Conservation (phyloP, 2,888 invertebrate species). For the Tetragonula carbonaria region DNA sequence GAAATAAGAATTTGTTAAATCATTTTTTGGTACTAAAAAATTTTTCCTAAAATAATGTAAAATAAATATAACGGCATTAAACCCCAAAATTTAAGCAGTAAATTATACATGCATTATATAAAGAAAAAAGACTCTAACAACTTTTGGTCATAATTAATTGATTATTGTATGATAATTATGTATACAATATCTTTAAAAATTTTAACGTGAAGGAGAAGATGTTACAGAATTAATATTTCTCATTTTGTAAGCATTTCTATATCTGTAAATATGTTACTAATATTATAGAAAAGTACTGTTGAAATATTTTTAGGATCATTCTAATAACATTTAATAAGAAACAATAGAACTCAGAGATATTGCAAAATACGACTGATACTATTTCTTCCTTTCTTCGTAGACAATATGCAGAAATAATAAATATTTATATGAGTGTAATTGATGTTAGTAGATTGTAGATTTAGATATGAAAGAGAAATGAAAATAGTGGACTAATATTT, state of each 20-base stretch:
- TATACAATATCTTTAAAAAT: slow-evolving; percentile 16
- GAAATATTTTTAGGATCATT: slow-evolving; percentile 43
- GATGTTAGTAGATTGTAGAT: slow-evolving; percentile 43
- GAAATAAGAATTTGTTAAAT: neutral
- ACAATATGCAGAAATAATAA: slow-evolving; percentile 47
- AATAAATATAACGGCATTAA: slow-evolving; percentile 9
- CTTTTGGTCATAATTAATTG: slow-evolving; percentile 10
- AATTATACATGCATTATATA: slow-evolving; percentile 21
- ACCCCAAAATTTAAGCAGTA: slow-evolving; percentile 2
- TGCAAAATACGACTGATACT: slow-evolving; percentile 47
- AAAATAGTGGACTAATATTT: slow-evolving; percentile 43
- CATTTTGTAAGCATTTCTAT: slow-evolving; percentile 51
- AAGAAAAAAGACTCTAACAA: neutral
- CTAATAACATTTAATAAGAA: slow-evolving; percentile 32
- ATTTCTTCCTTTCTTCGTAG: slow-evolving; percentile 54
- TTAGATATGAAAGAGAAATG: slow-evolving; percentile 10
- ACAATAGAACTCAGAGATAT: slow-evolving; percentile 36
- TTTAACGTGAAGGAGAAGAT: neutral
- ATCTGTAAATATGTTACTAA: slow-evolving; percentile 50
- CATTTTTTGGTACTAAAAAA: slow-evolving; percentile 26
- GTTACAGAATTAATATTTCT: slow-evolving; percentile 32
- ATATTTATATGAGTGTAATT: slow-evolving; percentile 35
- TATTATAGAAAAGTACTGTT: slow-evolving; percentile 22
- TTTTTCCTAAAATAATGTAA: slow-evolving; percentile 27
- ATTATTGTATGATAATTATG: slow-evolving; percentile 36